Conservation (phyloP, 2,113 vertebrate genomes). For the Microcebus jonahi region DNA sequence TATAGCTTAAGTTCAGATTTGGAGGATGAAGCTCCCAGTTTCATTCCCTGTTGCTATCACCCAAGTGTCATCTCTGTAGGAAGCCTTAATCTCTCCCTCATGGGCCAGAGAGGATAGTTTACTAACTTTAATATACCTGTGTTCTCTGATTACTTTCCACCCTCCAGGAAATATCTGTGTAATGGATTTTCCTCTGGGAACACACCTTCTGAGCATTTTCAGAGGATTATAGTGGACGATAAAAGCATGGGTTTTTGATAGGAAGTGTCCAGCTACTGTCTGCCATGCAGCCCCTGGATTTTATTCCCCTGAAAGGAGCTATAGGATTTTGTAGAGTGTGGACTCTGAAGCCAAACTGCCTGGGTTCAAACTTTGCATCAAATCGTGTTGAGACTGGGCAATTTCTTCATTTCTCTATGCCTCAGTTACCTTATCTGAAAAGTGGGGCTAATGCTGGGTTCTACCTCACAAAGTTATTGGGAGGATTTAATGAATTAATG, state of each 20-base stretch:
- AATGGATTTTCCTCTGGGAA: background rate
- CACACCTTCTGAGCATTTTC: background rate
- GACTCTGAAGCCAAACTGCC: background rate
- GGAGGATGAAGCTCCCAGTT: too few species aligned
- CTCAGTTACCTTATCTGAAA: background rate
- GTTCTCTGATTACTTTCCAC: background rate
- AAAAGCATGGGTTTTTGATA: background rate
- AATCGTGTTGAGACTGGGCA: background rate
- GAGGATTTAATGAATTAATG: background rate
- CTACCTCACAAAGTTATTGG: background rate
- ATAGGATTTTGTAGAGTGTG: background rate
- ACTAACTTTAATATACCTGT: background rate
- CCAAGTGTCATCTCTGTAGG: background rate
- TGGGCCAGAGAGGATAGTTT: background rate
- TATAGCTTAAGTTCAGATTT: background rate
- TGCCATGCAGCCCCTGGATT: background rate
- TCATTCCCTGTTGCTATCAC: background rate
- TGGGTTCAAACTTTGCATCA: background rate
- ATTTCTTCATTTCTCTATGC: background rate
- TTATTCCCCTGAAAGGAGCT: background rate
- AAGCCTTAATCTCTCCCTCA: background rate
- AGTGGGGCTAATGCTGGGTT: background rate
- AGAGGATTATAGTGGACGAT: background rate
- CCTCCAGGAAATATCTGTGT: background rate
- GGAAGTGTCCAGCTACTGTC: background rate